Evolutionary conservation across 92 coral and sea anemone species (phyloP).

Genomic region (Phenganax marumi): DNA sequence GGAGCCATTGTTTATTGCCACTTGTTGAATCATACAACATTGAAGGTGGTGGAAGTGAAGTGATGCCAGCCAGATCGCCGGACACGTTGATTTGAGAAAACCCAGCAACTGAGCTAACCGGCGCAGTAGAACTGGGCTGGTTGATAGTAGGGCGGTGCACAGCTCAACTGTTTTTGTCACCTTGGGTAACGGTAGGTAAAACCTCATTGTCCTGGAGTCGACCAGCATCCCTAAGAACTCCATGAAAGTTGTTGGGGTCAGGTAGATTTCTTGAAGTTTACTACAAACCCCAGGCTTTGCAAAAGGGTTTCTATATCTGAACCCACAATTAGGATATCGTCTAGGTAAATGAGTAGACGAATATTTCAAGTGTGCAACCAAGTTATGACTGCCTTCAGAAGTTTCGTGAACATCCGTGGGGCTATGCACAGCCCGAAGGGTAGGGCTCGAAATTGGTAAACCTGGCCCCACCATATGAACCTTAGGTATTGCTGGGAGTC

Average conservation of each 20-base stretch:
- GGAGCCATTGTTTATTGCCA: slow-evolving; percentile 29
- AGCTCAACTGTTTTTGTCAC: too few species aligned
- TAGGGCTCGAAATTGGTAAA: slow-evolving; percentile 28
- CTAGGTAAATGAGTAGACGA: slow-evolving; percentile 51
- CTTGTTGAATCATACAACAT: slow-evolving; percentile 26
- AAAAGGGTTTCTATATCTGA: slow-evolving; percentile 35
- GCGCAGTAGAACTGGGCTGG: slow-evolving; percentile 17
- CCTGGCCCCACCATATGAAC: slow-evolving; percentile 25
- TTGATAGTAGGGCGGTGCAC: too few species aligned
- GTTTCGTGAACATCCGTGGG: neutral
- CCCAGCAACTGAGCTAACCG: slow-evolving; percentile 36
- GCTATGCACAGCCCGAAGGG: neutral
- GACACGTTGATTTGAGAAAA: slow-evolving; percentile 34
- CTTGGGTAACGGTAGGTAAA: too few species aligned
- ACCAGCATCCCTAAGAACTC: too few species aligned
- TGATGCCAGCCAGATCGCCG: slow-evolving; percentile 48
- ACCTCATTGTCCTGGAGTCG: too few species aligned
- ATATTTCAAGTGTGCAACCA: slow-evolving; percentile 42
- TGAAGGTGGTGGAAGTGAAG: slow-evolving; percentile 48
- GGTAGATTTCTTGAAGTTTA: too few species aligned
- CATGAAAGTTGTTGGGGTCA: too few species aligned
- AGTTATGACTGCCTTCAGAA: slow-evolving; percentile 46
- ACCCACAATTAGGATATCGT: slow-evolving; percentile 54
- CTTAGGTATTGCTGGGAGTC: slow-evolving; percentile 30
- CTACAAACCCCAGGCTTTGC: slow-evolving; percentile 36